Evolutionary conservation across 1,140 invertebrate species (phyloP).

Genomic region (Batillaria attramentaria): DNA sequence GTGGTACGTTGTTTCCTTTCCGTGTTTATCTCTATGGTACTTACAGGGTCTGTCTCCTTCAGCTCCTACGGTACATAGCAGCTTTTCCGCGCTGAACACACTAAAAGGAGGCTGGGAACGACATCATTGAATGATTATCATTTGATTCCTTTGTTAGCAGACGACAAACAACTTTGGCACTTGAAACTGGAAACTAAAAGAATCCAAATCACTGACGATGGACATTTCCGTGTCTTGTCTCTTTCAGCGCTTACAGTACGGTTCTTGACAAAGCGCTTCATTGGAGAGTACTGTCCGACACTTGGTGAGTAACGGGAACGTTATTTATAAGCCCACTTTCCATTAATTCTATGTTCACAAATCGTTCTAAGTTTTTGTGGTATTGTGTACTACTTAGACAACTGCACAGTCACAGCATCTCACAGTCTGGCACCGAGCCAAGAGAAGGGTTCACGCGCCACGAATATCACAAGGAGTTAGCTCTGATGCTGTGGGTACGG

Average conservation of each 20-base stretch:
- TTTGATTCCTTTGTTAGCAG: neutral
- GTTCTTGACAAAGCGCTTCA: conserved; percentile 53
- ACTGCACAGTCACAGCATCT: no score
- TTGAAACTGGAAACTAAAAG: neutral
- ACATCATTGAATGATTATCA: neutral
- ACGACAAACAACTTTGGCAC: neutral
- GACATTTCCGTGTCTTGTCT: neutral
- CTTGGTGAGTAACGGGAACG: conserved; percentile 59
- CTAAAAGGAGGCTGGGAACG: neutral
- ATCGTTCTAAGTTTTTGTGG: no score
- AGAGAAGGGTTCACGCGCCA: no score
- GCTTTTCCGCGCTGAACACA: neutral
- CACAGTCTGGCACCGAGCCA: no score
- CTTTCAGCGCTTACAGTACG: conserved; percentile 53
- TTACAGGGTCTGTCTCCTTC: no score
- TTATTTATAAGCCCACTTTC: no score
- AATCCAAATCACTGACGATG: neutral
- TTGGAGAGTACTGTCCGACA: conserved; percentile 55
- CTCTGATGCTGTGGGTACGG: no score
- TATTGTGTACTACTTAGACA: no score
- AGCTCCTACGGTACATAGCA: neutral
- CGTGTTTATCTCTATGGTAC: no score
- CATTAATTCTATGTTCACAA: no score
- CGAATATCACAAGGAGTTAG: no score
- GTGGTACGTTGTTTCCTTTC: no score